Percentiles rank a stretch among this genome's conserved stretches.
Conservation (phyloP, 30 jellyfish, hydroid and myxozoan genomes). For the Nemopilema nomurai region DNA sequence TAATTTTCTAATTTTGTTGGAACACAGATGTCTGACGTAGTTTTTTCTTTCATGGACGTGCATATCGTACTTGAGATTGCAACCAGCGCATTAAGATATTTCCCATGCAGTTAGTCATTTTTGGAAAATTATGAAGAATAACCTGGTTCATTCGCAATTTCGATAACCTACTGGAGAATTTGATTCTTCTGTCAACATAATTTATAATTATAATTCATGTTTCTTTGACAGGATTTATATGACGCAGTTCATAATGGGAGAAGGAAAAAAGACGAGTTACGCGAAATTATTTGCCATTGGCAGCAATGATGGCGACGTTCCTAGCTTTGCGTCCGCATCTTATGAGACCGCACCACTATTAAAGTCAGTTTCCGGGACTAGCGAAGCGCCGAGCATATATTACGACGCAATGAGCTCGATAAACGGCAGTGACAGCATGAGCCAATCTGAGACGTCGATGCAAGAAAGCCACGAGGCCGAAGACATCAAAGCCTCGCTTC, state of each 20-base stretch:
- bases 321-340: not conserved
- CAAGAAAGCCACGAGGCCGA: not conserved
- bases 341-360: slow-evolving; percentile 37
- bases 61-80: too few relatives aligned
- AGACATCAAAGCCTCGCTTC: slow-evolving; percentile 51
- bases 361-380: slow-evolving; percentile 14
- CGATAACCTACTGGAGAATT: too few relatives aligned
- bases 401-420: slow-evolving; percentile 32
- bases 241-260: not conserved
- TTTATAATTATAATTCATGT: too few relatives aligned
- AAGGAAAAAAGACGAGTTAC: not conserved
- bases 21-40: too few relatives aligned
- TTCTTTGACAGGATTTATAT: not conserved
- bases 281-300: slow-evolving; percentile 13
- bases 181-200: not conserved
- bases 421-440: slow-evolving; percentile 2
- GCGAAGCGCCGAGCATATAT: slow-evolving; percentile 35
- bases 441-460: not conserved
- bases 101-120: not conserved
- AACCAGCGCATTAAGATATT: too few relatives aligned
- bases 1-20: too few relatives aligned
- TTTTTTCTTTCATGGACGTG: too few relatives aligned
- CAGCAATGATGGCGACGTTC: slow-evolving; percentile 5
- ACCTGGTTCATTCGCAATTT: too few relatives aligned
- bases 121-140: not conserved